Conservation (phyloP, 2,797 vertebrate genomes). For the Lagocephalus sceleratus region DNA sequence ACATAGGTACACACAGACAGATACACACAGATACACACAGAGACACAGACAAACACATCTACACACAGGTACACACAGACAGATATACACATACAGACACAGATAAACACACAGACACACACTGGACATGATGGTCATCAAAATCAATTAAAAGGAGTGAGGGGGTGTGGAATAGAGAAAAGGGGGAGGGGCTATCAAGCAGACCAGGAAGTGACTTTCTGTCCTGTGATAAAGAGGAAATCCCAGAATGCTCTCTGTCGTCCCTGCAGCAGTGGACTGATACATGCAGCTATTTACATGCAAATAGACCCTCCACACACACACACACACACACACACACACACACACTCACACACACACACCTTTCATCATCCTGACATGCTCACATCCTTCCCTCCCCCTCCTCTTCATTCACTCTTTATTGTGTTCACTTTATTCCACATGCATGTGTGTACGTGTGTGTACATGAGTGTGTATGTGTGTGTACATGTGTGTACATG, state of each 20-base stretch:
- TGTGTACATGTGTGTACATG: not conserved
- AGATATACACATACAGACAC: too few relatives aligned
- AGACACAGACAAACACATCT: too few relatives aligned
- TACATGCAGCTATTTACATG: constrained; percentile 66
- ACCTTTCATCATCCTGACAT: too few relatives aligned
- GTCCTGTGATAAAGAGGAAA: constrained; percentile 48
- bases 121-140: too few relatives aligned
- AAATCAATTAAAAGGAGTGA: too few relatives aligned
- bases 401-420: constrained; percentile 34
- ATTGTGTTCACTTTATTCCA: constrained; percentile 43
- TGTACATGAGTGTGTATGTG: constrained; percentile 4
- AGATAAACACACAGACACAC: too few relatives aligned
- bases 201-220: too few relatives aligned
- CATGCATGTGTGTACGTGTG: constrained; percentile 15
- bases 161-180: too few relatives aligned
- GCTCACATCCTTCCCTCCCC: constrained; percentile 10
- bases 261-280: constrained; percentile 38
- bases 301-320: constrained; percentile 45
- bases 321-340: constrained; percentile 14
- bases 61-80: too few relatives aligned
- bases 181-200: too few relatives aligned
- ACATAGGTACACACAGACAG: too few relatives aligned
- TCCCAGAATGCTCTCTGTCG: constrained; percentile 66
- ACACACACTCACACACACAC: constrained; percentile 12
- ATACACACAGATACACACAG: too few relatives aligned